Percentiles rank a stretch among this genome's conserved stretches.
These are phyloP conservation scores for Clupea harengus DNA, from an alignment of 2,113 vertebrate species.

Conservation along the genomic window DNA sequence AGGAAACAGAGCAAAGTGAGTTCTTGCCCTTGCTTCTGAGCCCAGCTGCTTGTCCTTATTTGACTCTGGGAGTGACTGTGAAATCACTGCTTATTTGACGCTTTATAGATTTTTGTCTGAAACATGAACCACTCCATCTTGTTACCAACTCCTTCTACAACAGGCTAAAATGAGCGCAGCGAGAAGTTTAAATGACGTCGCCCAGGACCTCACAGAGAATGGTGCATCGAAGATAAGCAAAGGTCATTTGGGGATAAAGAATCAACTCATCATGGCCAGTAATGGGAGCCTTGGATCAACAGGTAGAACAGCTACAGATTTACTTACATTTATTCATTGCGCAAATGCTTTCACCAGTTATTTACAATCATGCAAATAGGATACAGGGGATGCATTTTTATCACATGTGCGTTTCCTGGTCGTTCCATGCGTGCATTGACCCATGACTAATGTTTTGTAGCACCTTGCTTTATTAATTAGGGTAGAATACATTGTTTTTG, in stretches of 20 bases:
- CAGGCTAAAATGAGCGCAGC: constrained; percentile 89
- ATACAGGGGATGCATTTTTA: not conserved
- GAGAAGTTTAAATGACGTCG: constrained; percentile 87
- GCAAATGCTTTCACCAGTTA: too few relatives aligned
- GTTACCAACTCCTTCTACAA: not conserved
- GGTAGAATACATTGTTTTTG: not conserved
- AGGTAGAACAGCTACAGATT: constrained; percentile 69
- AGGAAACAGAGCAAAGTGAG: constrained; percentile 98
- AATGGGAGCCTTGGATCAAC: constrained; percentile 94
- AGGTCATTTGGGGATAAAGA: constrained; percentile 80
- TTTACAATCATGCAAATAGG: too few relatives aligned
- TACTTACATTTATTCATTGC: not conserved
- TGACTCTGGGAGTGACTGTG: not conserved
- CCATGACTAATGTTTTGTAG: not conserved
- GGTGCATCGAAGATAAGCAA: constrained; percentile 79
- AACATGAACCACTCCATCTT: not conserved
- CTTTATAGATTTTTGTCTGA: not conserved
- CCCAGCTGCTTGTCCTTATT: too few relatives aligned
- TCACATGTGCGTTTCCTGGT: not conserved
- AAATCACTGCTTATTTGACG: not conserved
- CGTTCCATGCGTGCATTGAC: not conserved
- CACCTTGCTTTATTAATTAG: not conserved
- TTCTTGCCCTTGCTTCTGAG: not conserved
- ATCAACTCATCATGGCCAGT: constrained; percentile 94
- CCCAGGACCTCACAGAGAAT: constrained; percentile 89